Percentiles rank a stretch among this genome's conserved stretches.
Conservation (phyloP, 2,888 invertebrate genomes). For the Clanis bilineata region DNA sequence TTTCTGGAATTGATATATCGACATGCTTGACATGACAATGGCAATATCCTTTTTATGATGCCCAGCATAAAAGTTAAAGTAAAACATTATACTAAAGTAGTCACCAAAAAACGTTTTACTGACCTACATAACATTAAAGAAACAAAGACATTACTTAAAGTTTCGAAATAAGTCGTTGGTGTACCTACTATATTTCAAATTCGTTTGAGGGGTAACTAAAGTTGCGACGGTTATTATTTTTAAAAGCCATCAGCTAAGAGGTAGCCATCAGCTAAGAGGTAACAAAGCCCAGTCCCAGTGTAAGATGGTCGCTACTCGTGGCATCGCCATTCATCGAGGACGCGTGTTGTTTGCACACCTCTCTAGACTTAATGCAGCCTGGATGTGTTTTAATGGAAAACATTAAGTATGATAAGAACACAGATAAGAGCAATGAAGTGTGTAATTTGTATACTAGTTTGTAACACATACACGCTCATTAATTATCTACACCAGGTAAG, state of each 20-base stretch:
- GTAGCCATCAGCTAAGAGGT: conserved; percentile 18
- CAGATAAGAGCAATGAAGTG: conserved; percentile 16
- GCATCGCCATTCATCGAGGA: conserved; percentile 20
- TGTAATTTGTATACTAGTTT: neutral
- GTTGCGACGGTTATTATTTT: conserved; percentile 1
- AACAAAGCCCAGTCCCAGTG: conserved; percentile 24
- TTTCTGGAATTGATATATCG: conserved; percentile 8
- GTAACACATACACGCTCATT: no score
- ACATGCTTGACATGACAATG: no score
- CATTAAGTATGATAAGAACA: conserved; percentile 15
- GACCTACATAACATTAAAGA: neutral
- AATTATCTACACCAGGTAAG: no score
- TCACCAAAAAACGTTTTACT: neutral
- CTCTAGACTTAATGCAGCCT: conserved; percentile 27
- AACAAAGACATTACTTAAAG: neutral
- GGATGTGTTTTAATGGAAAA: conserved; percentile 23
- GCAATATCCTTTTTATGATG: neutral
- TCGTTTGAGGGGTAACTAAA: neutral
- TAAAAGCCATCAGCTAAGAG: conserved; percentile 20
- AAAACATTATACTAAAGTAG: neutral
- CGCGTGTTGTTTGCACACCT: conserved; percentile 28
- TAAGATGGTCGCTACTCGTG: conserved; percentile 16
- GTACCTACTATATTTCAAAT: neutral
- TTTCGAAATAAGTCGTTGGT: neutral
- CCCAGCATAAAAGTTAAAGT: neutral